These are phyloP conservation scores for Nestor notabilis DNA, from an alignment of 2,113 vertebrate species.

Conservation along the genomic window DNA sequence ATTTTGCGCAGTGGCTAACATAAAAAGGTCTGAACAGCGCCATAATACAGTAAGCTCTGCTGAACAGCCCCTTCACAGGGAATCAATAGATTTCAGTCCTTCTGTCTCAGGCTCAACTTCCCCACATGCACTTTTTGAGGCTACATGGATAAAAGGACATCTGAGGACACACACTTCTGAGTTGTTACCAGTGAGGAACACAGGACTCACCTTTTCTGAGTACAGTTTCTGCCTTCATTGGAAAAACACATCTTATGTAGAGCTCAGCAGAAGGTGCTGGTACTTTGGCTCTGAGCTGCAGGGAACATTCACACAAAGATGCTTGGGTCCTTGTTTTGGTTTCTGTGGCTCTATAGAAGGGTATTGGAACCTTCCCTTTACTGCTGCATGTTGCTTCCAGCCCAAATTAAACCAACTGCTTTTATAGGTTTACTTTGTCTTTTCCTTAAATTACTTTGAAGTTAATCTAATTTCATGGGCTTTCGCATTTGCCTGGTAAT, in stretches of 20 bases:
- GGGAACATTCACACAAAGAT: background rate
- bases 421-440: background rate
- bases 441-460: background rate
- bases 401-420: background rate
- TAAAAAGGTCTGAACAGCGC: background rate
- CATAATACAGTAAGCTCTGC: background rate
- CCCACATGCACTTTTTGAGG: background rate
- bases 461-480: background rate
- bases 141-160: background rate
- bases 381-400: background rate
- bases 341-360: background rate
- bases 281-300: background rate
- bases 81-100: background rate
- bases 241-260: fast-evolving
- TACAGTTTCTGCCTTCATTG: background rate
- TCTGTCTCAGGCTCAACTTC: background rate
- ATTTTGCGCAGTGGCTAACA: background rate
- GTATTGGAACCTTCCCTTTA: background rate
- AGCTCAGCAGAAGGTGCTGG: background rate
- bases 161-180: background rate
- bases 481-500: background rate
- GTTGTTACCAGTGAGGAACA: background rate
- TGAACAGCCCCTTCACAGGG: background rate
- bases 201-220: background rate
- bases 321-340: background rate